Evolutionary conservation across 2,113 vertebrate species (phyloP).

Genomic region (Meles meles): DNA sequence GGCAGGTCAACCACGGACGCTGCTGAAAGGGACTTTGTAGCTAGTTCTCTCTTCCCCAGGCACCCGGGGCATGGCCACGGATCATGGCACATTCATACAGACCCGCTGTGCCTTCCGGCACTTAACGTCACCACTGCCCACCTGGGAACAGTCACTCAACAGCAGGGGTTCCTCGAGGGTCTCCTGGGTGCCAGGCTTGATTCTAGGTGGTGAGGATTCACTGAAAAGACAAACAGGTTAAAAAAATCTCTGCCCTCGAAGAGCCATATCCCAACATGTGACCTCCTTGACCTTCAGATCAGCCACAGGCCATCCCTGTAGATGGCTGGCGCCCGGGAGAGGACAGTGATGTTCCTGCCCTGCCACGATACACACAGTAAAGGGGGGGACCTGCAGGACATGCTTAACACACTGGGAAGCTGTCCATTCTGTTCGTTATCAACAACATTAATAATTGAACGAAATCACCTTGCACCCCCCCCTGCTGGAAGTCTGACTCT

Average conservation of each 20-base stretch:
- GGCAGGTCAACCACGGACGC: background rate
- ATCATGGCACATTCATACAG: accelerated
- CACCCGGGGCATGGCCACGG: accelerated
- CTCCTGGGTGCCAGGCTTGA: background rate
- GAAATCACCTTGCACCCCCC: accelerated
- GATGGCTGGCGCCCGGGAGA: background rate
- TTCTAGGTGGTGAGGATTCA: no score
- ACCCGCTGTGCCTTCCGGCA: background rate
- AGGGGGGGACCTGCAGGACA: no score
- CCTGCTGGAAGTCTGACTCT: background rate
- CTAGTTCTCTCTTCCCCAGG: background rate
- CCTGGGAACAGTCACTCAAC: accelerated
- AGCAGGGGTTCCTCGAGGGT: accelerated
- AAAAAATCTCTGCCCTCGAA: accelerated
- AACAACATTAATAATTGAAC: background rate
- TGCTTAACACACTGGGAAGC: background rate
- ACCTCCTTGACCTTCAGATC: accelerated
- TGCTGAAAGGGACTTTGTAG: background rate
- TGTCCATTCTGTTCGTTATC: background rate
- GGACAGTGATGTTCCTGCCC: background rate
- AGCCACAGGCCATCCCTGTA: no score
- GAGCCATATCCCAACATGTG: background rate
- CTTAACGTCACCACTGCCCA: no score
- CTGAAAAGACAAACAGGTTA: no score
- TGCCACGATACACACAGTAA: background rate